Evolutionary conservation across 2,888 invertebrate species (phyloP).

Genomic region (Chirona hameri): DNA sequence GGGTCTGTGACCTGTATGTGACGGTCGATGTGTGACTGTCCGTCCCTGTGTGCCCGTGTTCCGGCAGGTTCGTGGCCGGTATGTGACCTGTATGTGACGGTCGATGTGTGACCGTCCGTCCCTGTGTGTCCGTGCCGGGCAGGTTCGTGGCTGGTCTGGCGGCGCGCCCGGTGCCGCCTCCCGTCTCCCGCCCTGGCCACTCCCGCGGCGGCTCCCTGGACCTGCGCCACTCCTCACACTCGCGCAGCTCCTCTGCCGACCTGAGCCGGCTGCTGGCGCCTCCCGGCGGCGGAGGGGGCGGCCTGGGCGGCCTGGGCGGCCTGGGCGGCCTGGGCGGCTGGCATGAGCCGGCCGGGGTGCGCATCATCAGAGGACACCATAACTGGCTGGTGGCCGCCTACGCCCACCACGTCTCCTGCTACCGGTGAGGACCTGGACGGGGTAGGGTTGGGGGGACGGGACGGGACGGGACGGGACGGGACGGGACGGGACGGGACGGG

Average conservation of each 20-base stretch:
- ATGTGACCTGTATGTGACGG: constrained; percentile 33
- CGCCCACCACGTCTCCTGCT: constrained; percentile 92
- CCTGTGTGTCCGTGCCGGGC: too few relatives aligned
- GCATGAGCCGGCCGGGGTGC: constrained; percentile 62
- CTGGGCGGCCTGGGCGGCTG: not conserved
- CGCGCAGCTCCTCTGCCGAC: constrained; percentile 69
- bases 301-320: not conserved
- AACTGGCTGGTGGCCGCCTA: constrained; percentile 97
- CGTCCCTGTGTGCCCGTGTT: not conserved
- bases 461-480: too few relatives aligned
- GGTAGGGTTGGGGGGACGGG: not conserved
- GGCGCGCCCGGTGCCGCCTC: constrained; percentile 25
- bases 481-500: too few relatives aligned
- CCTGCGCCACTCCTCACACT: constrained; percentile 56
- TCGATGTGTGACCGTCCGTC: too few relatives aligned
- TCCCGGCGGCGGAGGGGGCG: not conserved
- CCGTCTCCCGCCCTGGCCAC: constrained; percentile 49
- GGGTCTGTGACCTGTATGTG: too few relatives aligned
- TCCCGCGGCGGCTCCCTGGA: constrained; percentile 81
- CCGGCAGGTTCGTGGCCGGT: constrained; percentile 4
- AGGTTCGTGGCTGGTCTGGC: constrained; percentile 2
- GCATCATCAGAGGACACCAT: constrained; percentile 93
- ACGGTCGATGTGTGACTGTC: too few relatives aligned
- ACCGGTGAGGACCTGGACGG: constrained; percentile 58
- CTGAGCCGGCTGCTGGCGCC: constrained; percentile 56